Evolutionary conservation across 2,113 vertebrate genomes (phyloP), one percentile per base, ranked within the genome.

Genomic region (Poecile atricapillus): DNA sequence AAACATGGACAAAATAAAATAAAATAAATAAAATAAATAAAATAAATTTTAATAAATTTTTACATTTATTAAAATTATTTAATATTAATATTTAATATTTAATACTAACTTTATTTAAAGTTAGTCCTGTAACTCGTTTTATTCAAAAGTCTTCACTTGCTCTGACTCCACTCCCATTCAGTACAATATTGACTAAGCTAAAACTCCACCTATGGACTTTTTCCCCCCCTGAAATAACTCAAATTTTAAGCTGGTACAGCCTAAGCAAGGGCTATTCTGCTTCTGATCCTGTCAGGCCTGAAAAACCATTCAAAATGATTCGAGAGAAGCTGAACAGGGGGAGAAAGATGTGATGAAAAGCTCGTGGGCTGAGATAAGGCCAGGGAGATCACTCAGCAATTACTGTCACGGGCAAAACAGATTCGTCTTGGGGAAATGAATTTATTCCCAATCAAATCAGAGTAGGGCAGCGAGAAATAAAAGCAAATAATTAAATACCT

Each of bases 41-140:
- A 39, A 12, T 39, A 39, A 39, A 12, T 39, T 39, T 39, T 39
- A 39, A 39, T 39, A 39, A 39, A 39, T 39, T 39, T 39, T 39
- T n/a, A n/a, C n/a, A n/a, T n/a, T n/a, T n/a, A n/a, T n/a, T n/a
- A n/a, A n/a, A n/a, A n/a, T n/a, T n/a, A n/a, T n/a, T n/a, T n/a
- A n/a, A n/a, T n/a, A n/a, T n/a, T n/a, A n/a, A n/a, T n/a, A n/a
- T n/a, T n/a, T n/a, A n/a, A n/a, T n/a, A n/a, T n/a, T n/a, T n/a
- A n/a, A n/a, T n/a, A n/a, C n/a, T n/a, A n/a, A n/a, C n/a, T n/a
- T n/a, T n/a, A n/a, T n/a, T n/a, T n/a, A n/a, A n/a, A n/a, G n/a
- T n/a, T n/a, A n/a, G 31, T 14, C 31, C 0, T 0, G 1, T 9
- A n/a, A 33, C 16, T 83, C 24, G 2, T 39, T 65, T 80, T 35